Evolutionary conservation across 2,113 vertebrate species (phyloP), one percentile per base, ranked within the genome.

Genomic region (Saccopteryx bilineata): DNA sequence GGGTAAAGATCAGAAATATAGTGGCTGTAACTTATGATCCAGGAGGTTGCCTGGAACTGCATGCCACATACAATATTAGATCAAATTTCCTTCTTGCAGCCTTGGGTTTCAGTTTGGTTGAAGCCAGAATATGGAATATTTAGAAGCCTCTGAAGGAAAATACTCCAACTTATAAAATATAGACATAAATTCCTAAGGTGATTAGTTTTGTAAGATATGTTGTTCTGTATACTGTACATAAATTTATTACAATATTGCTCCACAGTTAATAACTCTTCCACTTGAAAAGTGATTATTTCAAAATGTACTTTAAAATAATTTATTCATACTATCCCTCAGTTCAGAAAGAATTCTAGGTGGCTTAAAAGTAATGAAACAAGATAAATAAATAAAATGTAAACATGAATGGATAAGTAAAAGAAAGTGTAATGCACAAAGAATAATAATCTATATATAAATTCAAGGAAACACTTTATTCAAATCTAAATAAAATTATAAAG

Each of bases 401-500:
- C 13, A 21, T 63, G 9, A 61, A 21, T 87, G 31, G 24, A 28
- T 63, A 33, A 95, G 74, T 52, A 54, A 72, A 82, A 74, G 23
- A 92, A 69, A 66, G 52, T 79, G 7, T 74, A 68, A 24, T n/a
- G 1, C 0, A 33, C 7, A 33, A 8, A 81, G 17, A 14, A 11
- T 63, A 60, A 79, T 33, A 88, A 71, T 89, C 21, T 81, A 24
- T 50, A 58, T 65, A 26, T 56, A 31, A 50, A 74, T 68, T 63
- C 39, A 61, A 72, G 14, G 26, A 52, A 80, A 65, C 28, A 54
- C 14, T 24, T 79, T 61, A 78, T 61, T 82, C 31, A 94, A 69
- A 31, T 65, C 17, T 86, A 83, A 96, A 89, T 65, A 33, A 39
- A 83, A 63, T 50, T 80, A 79, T 1, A 84, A 96, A 94, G 76